Evolutionary conservation across 2,113 vertebrate species (phyloP).

Genomic region (Pteronura brasiliensis): DNA sequence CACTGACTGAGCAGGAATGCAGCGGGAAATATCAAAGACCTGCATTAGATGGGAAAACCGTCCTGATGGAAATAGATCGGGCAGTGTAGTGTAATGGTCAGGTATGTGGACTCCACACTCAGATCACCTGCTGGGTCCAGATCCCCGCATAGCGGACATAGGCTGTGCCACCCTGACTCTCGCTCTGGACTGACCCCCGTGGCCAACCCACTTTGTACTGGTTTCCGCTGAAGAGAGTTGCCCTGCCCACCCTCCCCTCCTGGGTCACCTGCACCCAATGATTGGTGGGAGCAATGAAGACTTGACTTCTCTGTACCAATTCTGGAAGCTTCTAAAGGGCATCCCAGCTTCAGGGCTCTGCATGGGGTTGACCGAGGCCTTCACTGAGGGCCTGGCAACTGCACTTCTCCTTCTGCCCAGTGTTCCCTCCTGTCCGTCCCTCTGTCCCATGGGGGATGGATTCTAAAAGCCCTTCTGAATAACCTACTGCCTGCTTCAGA

Average conservation of each 20-base stretch:
- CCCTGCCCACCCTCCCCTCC: not conserved
- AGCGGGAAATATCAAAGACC: not conserved
- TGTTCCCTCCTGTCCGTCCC: too few relatives aligned
- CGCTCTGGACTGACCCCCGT: not conserved
- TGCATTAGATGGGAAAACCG: not conserved
- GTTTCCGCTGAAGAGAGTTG: not conserved
- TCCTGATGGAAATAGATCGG: not conserved
- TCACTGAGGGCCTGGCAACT: not conserved
- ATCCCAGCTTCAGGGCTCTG: not conserved
- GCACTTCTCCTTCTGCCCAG: not conserved
- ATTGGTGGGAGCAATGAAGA: not conserved
- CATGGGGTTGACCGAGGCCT: not conserved
- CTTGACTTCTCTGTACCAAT: not conserved
- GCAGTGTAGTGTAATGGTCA: too few relatives aligned
- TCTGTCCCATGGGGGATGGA: not conserved
- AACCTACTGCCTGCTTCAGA: not conserved
- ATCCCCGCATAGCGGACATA: not conserved
- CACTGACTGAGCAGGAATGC: not conserved
- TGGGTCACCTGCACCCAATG: not conserved
- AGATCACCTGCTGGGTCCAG: not conserved
- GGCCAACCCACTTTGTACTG: not conserved
- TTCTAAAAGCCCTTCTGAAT: not conserved
- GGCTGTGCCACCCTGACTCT: not conserved
- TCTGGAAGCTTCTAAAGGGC: not conserved
- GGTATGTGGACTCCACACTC: not conserved